Evolutionary conservation across 2,113 vertebrate species (phyloP).

Genomic region (Promerops cafer): DNA sequence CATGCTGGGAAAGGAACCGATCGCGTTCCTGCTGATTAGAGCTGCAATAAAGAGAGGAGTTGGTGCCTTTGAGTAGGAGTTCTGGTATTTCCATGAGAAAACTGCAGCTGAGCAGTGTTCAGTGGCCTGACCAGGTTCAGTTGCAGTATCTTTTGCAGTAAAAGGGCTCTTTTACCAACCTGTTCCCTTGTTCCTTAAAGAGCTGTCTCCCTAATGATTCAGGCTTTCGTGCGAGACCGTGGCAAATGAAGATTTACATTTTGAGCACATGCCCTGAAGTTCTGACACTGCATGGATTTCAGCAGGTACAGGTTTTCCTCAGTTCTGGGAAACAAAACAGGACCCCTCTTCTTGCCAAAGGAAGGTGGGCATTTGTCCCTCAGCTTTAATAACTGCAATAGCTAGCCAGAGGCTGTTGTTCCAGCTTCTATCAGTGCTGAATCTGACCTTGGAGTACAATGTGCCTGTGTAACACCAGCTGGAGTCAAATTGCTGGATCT

Average conservation of each 20-base stretch:
- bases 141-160: background rate
- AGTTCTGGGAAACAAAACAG: background rate
- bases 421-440: background rate
- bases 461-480: background rate
- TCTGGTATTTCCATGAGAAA: background rate
- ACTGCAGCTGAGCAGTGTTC: background rate
- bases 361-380: background rate
- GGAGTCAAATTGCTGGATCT: background rate
- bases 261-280: background rate
- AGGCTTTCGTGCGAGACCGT: background rate
- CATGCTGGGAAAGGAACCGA: background rate
- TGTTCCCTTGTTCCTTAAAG: background rate
- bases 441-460: background rate
- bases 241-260: background rate
- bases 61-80: background rate
- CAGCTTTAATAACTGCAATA: background rate
- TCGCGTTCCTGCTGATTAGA: background rate
- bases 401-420: background rate
- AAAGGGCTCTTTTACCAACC: background rate
- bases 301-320: background rate
- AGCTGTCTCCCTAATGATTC: background rate
- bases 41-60: background rate
- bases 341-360: background rate
- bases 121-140: background rate
- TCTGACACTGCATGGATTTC: background rate